Evolutionary conservation across 2,113 vertebrate genomes (phyloP), one percentile per base, ranked within the genome.

Genomic region (Stegastes partitus): DNA sequence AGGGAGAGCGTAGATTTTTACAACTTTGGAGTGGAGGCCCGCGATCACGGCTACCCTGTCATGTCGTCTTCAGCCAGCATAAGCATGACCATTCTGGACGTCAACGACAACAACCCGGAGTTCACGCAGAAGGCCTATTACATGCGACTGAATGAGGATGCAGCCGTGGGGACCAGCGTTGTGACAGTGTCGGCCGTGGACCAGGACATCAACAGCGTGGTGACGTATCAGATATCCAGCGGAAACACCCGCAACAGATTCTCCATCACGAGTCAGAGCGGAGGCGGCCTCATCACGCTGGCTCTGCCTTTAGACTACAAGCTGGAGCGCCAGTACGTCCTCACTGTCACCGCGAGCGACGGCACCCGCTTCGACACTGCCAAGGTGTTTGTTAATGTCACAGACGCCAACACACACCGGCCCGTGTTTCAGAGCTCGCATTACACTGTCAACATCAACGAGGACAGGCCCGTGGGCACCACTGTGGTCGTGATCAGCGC

Each of bases 361-460:
- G 97, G 98, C 2, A 99, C 96, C 0, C 95, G 94, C 5, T 94
- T 96, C 18, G 97, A 99, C 94, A 96, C 95, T 0, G 92, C 96
- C 0, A 96, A 96, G 72, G 96, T 99, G 6, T 93, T 96, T 8
- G 92, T 99, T 39, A 99, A 99, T 0, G 96, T 99, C 84, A 99
- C 98, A 0, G 98, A 99, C 0, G 98, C 98, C 81, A 99, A 99
- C 92, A 99, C 98, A 0, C 97, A 99, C 77, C 94, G 98, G 0
- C 98, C 98, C 0, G 97, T 99, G 63, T 99, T 99, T 68, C 98
- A 99, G 93, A 99, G 97, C 89, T 99, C 98, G 8, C 98, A 99
- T 87, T 99, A 99, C 70, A 98, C 98, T 0, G 93, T 99, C 71
- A 99, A 95, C 3, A 92, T 99, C 26, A 97, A 98, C 0, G 98